A percentile compares a stretch with the other conserved stretches of the same genome.
Evolutionary conservation across 2,113 vertebrate genomes (phyloP).

Genomic region (Harpagus bidentatus): DNA sequence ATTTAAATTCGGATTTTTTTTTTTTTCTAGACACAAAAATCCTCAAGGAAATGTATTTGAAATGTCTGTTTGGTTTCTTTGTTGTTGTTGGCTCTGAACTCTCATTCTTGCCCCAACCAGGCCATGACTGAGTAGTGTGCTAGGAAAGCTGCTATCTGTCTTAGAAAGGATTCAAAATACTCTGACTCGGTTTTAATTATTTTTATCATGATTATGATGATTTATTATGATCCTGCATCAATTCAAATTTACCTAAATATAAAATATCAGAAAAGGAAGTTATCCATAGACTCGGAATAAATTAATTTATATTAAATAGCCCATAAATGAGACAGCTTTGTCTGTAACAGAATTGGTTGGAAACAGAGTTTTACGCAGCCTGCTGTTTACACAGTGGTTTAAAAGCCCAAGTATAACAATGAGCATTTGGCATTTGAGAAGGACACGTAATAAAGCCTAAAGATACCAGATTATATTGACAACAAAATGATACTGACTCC

Average conservation of each 20-base stretch:
- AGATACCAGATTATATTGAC: neutral
- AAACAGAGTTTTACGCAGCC: neutral
- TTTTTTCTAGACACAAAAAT: neutral
- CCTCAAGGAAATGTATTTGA: constrained; percentile 1
- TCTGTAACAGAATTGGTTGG: neutral
- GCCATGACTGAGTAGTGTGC: neutral
- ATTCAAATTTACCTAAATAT: neutral
- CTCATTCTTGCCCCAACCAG: neutral
- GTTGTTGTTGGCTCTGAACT: neutral
- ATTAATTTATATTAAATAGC: neutral
- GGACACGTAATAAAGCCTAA: neutral
- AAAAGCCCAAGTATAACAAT: neutral
- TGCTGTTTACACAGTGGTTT: neutral
- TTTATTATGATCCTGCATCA: neutral
- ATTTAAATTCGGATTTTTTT: neutral
- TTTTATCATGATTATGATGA: neutral
- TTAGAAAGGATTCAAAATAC: neutral
- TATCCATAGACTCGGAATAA: neutral
- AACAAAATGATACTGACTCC: neutral
- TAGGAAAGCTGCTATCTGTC: neutral
- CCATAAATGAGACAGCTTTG: neutral
- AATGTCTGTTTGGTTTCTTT: constrained; percentile 8
- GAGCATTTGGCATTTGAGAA: neutral
- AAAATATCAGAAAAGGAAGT: neutral
- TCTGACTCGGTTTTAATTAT: neutral